Evolutionary conservation across 2,797 vertebrate genomes (phyloP).

Genomic region (Eulemur coronatus): DNA sequence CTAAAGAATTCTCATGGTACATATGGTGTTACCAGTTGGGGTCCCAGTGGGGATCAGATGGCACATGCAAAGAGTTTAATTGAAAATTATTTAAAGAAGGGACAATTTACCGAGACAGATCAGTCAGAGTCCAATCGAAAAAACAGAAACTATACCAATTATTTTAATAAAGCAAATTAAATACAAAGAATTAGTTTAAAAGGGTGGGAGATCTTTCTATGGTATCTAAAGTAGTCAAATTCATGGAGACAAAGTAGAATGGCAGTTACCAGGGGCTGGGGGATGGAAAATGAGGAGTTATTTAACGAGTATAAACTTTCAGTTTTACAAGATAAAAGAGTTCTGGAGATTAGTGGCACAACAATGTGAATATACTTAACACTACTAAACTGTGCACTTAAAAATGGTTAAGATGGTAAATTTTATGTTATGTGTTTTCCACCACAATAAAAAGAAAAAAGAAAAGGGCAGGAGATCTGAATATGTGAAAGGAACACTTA

Average conservation of each 20-base stretch:
- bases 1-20: neutral
- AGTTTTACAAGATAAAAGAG: neutral
- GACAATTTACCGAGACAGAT: neutral
- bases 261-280: neutral
- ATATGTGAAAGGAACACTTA: neutral
- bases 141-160: neutral
- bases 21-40: neutral
- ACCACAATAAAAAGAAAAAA: neutral
- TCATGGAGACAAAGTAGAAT: neutral
- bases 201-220: neutral
- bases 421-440: neutral
- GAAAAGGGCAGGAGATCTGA: neutral
- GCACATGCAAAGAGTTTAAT: neutral
- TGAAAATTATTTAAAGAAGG: slow-evolving; percentile 35
- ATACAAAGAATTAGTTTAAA: neutral
- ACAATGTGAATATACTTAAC: neutral
- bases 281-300: neutral
- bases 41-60: neutral
- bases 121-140: neutral
- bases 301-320: neutral
- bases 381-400: neutral
- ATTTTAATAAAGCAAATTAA: slow-evolving; percentile 1
- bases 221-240: neutral
- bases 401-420: neutral
- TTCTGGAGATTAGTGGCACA: neutral